Evolutionary conservation across 1,140 invertebrate genomes (phyloP).

Genomic region (Papilio helenus): DNA sequence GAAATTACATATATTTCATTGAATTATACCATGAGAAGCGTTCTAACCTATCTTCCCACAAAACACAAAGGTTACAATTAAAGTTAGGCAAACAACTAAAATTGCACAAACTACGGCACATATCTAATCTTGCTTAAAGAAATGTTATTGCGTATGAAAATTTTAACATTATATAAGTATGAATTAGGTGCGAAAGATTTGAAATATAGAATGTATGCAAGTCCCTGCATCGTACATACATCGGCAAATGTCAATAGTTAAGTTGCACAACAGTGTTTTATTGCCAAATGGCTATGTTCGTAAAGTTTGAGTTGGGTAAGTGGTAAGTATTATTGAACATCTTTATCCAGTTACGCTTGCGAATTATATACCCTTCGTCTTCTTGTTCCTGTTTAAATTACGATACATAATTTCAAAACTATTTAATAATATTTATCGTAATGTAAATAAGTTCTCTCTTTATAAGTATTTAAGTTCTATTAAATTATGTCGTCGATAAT

Average conservation of each 20-base stretch:
- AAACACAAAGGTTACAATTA: constrained; percentile 46
- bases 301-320: constrained; percentile 59
- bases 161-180: constrained; percentile 51
- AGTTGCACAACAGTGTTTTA: constrained; percentile 67
- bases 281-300: constrained; percentile 66
- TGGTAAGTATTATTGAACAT: constrained; percentile 58
- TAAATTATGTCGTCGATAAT: too few relatives aligned
- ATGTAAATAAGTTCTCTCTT: not conserved
- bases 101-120: constrained; percentile 43
- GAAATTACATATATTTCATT: constrained; percentile 44
- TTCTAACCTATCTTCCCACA: constrained; percentile 60
- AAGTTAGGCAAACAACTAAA: constrained; percentile 52
- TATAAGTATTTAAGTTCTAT: not conserved
- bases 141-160: constrained; percentile 35
- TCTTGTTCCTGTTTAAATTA: not conserved
- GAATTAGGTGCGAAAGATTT: constrained; percentile 49
- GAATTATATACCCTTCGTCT: constrained; percentile 20
- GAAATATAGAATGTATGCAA: constrained; percentile 49
- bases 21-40: constrained; percentile 51
- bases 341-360: constrained; percentile 51
- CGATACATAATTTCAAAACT: not conserved
- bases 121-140: constrained; percentile 32
- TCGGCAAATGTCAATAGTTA: constrained; percentile 69
- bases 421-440: not conserved
- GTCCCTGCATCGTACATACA: constrained; percentile 50